These are phyloP conservation scores for Papilio aristodemus DNA, from an alignment of 1,140 invertebrate species.

Conservation along the genomic window DNA sequence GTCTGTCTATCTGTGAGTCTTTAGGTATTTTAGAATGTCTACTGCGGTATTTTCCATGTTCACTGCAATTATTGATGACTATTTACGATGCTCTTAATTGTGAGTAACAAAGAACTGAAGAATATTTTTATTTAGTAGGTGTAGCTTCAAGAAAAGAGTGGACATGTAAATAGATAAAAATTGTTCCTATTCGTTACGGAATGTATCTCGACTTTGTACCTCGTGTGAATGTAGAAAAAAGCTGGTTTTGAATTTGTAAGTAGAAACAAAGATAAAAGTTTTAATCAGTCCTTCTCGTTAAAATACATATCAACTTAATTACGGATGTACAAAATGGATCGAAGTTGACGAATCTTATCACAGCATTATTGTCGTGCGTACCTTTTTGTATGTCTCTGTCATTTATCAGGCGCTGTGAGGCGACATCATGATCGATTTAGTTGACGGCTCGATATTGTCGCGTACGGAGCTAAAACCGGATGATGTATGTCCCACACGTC, in stretches of 20 bases:
- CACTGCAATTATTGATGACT: too few relatives aligned
- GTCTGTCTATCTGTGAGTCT: too few relatives aligned
- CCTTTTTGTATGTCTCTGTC: slow-evolving; percentile 40
- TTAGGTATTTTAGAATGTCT: too few relatives aligned
- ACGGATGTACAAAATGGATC: slow-evolving; percentile 7
- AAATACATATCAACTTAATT: slow-evolving; percentile 1
- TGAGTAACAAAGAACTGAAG: too few relatives aligned
- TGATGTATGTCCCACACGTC: slow-evolving; percentile 63
- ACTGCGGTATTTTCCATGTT: too few relatives aligned
- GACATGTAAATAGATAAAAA: too few relatives aligned
- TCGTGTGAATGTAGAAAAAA: neutral
- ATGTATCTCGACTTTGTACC: too few relatives aligned
- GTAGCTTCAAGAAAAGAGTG: too few relatives aligned
- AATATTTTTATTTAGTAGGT: too few relatives aligned
- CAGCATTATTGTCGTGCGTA: slow-evolving; percentile 4
- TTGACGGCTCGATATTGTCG: slow-evolving; percentile 53
- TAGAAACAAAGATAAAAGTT: neutral
- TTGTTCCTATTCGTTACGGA: too few relatives aligned
- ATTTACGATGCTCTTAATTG: too few relatives aligned
- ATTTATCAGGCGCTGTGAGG: slow-evolving; percentile 35
- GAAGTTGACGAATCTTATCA: slow-evolving; percentile 16
- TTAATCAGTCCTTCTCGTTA: slow-evolving; percentile 14
- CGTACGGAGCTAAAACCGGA: slow-evolving; percentile 52
- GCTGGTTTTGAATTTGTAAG: neutral
- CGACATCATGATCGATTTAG: slow-evolving; percentile 45